phyloP scores from a whole-genome alignment of 2,888 invertebrate genomes.

The Ptychoptera albimana region DNA sequence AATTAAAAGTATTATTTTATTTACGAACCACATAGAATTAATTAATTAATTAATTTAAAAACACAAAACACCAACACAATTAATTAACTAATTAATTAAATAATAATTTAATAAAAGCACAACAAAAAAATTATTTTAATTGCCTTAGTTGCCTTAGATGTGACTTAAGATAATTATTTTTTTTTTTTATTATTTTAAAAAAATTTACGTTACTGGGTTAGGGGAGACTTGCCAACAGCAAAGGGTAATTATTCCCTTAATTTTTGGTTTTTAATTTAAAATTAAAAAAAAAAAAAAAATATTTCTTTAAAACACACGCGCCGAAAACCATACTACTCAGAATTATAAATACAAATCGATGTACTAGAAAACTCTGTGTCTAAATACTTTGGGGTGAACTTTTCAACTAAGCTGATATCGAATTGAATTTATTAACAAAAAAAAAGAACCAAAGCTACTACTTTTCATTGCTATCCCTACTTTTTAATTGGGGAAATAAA shows the following conservation, averaged over 20 bases:
- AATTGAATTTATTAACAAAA: conserved; percentile 6
- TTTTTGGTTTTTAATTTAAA: neutral
- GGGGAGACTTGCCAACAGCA: no score
- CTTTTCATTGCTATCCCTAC: neutral
- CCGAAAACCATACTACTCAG: conserved; percentile 6
- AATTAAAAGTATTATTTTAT: neutral
- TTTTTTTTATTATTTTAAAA: no score
- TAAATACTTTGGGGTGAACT: conserved; percentile 10
- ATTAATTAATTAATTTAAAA: neutral
- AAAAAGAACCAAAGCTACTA: conserved; percentile 9
- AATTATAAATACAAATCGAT: conserved; percentile 9
- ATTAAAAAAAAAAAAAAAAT: neutral
- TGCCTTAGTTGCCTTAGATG: no score
- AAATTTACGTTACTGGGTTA: no score
- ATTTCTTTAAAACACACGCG: neutral
- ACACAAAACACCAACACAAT: no score
- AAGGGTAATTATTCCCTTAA: no score
- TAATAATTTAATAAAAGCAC: no score
- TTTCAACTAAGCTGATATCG: conserved; percentile 6
- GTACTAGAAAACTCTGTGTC: conserved; percentile 4
- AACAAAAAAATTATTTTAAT: no score
- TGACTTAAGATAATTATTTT: no score
- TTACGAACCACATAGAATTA: neutral
- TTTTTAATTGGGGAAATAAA: no score
- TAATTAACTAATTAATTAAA: no score